Base-by-base conservation (phyloP, 2,113 vertebrate genomes). In the Suncus etruscus region DNA sequence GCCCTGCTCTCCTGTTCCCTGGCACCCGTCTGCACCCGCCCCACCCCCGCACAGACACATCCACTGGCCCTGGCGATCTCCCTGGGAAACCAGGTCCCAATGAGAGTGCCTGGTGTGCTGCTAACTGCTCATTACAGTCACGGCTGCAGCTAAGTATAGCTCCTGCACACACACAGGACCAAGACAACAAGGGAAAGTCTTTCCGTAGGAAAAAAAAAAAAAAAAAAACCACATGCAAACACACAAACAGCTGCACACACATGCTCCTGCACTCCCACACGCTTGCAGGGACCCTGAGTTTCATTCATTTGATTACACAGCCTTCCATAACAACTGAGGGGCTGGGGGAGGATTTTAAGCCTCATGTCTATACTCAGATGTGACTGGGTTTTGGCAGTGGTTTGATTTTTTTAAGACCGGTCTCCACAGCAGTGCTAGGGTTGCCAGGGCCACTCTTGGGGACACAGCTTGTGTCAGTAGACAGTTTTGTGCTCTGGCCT, bases 51-150 rank as follows among this genome's bases (percentile, higher is more conserved):
- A 22, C 74, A 61, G 72, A 72, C 80, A 66, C 32, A 89, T 4
- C 24, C 77, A 66, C 92, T 90, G 88, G 92, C 68, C 94, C 85
- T 48, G 12, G 95, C 63, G 22, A 95, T 95, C 96, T 96, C 95
- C 95, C 94, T 95, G 95, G 96, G 96, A 96, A 96, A 96, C 96
- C 94, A 94, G 94, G 93, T 95, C 93, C 94, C 91, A 88, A n/a
- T 54, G 92, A 94, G 90, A 76, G 83, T 39, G 95, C 77, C 92
- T 95, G 88, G 96, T 90, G 86, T 1, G 24, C 91, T 11, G 89
- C 93, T 95, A 96, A 96, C 93, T 72, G 82, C 94, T 95, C 90
- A 95, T 96, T 95, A 96, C 93, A 95, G 94, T 96, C 96, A 91
- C 86, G 92, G 93, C 93, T 95, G 92, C 73, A 54, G 94, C 96